A percentile compares a stretch with the other conserved stretches of the same genome.
Conservation (phyloP, 1,140 invertebrate species). For the Drosophila equinoxialis region DNA sequence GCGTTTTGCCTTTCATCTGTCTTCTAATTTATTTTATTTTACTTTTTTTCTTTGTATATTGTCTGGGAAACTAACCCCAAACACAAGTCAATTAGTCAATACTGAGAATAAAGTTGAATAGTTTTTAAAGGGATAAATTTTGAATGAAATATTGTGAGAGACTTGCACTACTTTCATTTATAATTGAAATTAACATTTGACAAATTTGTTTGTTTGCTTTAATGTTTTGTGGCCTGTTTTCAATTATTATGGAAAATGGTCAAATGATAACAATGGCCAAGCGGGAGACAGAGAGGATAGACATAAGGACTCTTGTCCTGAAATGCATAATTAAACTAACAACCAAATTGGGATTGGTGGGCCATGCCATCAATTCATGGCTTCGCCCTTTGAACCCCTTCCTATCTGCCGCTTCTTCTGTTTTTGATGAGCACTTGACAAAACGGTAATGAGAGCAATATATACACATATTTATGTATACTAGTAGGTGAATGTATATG, state of each 20-base stretch:
- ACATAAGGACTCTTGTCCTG: slow-evolving; percentile 26
- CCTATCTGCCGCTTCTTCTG: slow-evolving; percentile 31
- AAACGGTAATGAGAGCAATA: slow-evolving; percentile 54
- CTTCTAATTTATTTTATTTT: not conserved
- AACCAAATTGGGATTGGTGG: slow-evolving; percentile 35
- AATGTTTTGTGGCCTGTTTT: slow-evolving; percentile 41
- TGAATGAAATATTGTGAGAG: not conserved
- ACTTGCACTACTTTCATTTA: slow-evolving; percentile 19
- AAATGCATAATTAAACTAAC: slow-evolving; percentile 73
- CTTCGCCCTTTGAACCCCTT: not conserved
- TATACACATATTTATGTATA: slow-evolving; percentile 21
- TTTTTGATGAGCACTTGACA: slow-evolving; percentile 63
- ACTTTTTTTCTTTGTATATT: slow-evolving; percentile 6
- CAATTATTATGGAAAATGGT: slow-evolving; percentile 62
- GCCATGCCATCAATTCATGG: slow-evolving; percentile 37
- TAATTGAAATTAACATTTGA: slow-evolving; percentile 35
- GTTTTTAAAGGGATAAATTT: not conserved
- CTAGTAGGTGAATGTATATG: not conserved
- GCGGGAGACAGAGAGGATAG: slow-evolving; percentile 10
- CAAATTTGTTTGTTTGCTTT: slow-evolving; percentile 40
- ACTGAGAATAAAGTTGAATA: not conserved
- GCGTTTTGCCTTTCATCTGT: not conserved
- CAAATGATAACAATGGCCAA: slow-evolving; percentile 39
- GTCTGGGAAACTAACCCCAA: not conserved
- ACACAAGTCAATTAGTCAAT: slow-evolving; percentile 35